Conservation (phyloP, 2,797 vertebrate genomes). For the Sebastes vulpes region DNA sequence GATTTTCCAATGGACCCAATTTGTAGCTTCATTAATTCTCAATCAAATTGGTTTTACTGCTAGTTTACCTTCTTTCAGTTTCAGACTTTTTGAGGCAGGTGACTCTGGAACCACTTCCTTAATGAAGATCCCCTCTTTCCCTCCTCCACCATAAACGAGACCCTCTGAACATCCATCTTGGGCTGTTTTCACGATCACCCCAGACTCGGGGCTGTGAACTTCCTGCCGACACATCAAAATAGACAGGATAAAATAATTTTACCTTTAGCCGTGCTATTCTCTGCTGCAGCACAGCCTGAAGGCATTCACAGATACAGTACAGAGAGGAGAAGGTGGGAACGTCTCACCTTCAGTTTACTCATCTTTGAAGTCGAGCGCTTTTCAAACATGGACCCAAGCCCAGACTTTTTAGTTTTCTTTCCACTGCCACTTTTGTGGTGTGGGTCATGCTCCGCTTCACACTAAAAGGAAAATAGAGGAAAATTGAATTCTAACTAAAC, state of each 20-base stretch:
- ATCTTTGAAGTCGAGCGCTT: constrained; percentile 86
- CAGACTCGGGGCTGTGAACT: constrained; percentile 81
- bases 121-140: constrained; percentile 92
- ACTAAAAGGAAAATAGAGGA: constrained; percentile 49
- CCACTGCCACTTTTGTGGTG: constrained; percentile 70
- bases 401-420: constrained; percentile 84
- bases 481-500: background rate
- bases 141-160: constrained; percentile 91
- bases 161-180: constrained; percentile 91
- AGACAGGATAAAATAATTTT: background rate
- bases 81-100: constrained; percentile 91
- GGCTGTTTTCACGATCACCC: constrained; percentile 90
- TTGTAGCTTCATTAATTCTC: background rate
- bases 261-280: background rate
- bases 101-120: constrained; percentile 93
- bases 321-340: background rate
- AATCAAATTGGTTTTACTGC: background rate
- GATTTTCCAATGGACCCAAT: background rate
- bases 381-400: constrained; percentile 86
- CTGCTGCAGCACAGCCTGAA: background rate
- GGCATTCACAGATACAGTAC: background rate
- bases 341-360: constrained; percentile 89
- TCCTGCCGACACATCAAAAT: constrained; percentile 79
- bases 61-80: constrained; percentile 91
- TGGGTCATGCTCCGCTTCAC: constrained; percentile 76